Base-by-base conservation (phyloP, 2,888 invertebrate species). In the Allolobophora icterica region DNA sequence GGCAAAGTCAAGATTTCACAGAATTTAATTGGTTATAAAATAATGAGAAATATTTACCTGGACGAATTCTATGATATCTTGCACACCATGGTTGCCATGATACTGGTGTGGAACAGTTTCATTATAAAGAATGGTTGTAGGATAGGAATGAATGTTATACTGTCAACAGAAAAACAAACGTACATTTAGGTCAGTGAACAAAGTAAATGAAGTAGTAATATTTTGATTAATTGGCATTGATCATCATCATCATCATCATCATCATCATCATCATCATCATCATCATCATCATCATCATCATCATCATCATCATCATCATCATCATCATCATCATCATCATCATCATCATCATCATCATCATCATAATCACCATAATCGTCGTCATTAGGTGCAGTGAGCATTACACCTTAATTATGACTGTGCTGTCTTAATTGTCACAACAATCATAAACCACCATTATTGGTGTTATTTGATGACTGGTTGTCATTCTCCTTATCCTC, bases 91-190 rank as follows among this genome's bases (percentile, higher is more conserved):
- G 89, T 96, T 96, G 33, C 97, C 97, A 92, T 96, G 96, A 94
- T 96, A 97, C 91, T 96, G 95, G 93, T 96, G 96, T 33, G 95
- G 95, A 17, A 95, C 95, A 89, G 95, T 95, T 35, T 96, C 96
- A 94, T 97, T 97, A 94, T 97, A 97, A 45, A 97, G 95, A 92
- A 97, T 96, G 13, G 97, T 96, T 0, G 97, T 97, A 0, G 97
- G 97, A 95, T 97, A 97, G 19, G 96, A 96, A 89, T 96, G 95
- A 91, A 97, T 96, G 91, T 96, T 96, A 94, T 97, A 96, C 94
- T 96, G 94, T 42, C 93, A 94, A 91, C n/a, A 71, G 90, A 90
- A 91, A 35, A 92, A 13, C 45, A 90, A 71, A 71, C n/a, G 11
- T 52, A 4, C 24, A 52, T 71, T 30, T n/a, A 0, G 33, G 38